Percentiles rank a stretch among this genome's conserved stretches.
Evolutionary conservation across 2,888 invertebrate species (phyloP).

Genomic region (Arctia plantaginis): DNA sequence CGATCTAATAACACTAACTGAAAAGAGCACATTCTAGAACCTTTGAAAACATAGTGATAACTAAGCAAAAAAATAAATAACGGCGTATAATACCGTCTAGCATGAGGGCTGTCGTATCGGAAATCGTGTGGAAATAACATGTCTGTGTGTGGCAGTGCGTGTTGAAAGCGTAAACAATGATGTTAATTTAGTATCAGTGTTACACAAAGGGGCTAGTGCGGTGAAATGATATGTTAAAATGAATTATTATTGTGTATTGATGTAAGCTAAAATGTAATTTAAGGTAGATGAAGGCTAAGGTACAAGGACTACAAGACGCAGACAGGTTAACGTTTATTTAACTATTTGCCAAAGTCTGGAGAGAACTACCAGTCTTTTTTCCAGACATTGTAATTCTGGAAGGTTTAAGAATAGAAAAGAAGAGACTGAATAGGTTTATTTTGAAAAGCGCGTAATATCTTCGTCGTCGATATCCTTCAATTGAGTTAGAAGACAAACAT

Average conservation of each 20-base stretch:
- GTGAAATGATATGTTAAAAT: background rate
- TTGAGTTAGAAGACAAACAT: no score
- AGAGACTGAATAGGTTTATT: no score
- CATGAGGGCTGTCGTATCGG: constrained; percentile 28
- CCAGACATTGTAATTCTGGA: no score
- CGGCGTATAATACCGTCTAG: constrained; percentile 5
- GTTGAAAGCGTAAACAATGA: constrained; percentile 6
- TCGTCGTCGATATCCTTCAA: no score
- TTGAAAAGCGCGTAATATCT: no score
- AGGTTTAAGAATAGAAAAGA: no score
- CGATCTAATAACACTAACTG: background rate
- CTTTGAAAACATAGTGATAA: background rate
- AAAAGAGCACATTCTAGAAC: background rate
- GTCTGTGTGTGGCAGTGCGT: constrained; percentile 21
- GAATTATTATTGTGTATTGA: background rate
- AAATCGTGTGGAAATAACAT: constrained; percentile 52
- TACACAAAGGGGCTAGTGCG: constrained; percentile 14
- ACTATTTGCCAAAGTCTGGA: no score
- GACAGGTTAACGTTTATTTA: no score
- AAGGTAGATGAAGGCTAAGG: background rate
- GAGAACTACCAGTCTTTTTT: no score
- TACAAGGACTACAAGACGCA: no score
- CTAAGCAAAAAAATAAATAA: background rate
- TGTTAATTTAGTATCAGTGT: constrained; percentile 22
- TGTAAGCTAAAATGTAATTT: background rate